Evolutionary conservation across 2,113 vertebrate genomes (phyloP), one percentile per base, ranked within the genome.

Genomic region (Oxyura jamaicensis): DNA sequence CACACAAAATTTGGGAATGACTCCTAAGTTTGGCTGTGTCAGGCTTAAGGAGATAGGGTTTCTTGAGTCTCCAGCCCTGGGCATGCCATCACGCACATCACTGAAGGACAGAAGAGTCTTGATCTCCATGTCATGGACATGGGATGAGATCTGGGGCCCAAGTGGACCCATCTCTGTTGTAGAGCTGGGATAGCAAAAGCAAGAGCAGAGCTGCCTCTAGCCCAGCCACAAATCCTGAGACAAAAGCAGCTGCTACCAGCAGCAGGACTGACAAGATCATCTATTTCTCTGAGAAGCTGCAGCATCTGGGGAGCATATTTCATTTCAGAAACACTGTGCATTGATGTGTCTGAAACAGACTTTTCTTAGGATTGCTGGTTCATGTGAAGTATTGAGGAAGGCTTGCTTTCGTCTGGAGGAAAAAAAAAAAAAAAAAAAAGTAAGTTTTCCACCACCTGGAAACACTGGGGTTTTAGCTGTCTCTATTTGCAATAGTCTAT

Each of bases 281-380:
- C 59, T 62, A 71, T 92, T 97, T 94, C 50, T 85, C 55, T 56
- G 72, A 93, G 94, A 92, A 95, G 71, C 36, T 77, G 72, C 68
- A 95, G 93, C 96, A 95, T 95, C 93, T 96, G 94, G 86, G 84
- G 82, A 95, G 20, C 84, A 94, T 86, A 94, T 96, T 96, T 95
- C 68, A 88, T 90, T 97, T 93, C 1, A 0, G 84, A 96, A 96
- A 94, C 8, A 14, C n/a, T 73, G 52, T 35, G 77, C 69, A 88
- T 87, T 91, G 75, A 83, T 86, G 82, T 74, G 71, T 74, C 75
- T 25, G 63, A 93, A 94, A 55, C 50, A 90, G 93, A 33, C 71
- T 93, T 96, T 89, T 82, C 74, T 79, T 85, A 62, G 59, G 46
- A 85, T 87, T 95, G 90, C 75, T 85, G 59, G 41, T 91, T 94